These are phyloP conservation scores for Sebastes trivittatus DNA, from an alignment of 2,797 vertebrate genomes.

Conservation along the genomic window DNA sequence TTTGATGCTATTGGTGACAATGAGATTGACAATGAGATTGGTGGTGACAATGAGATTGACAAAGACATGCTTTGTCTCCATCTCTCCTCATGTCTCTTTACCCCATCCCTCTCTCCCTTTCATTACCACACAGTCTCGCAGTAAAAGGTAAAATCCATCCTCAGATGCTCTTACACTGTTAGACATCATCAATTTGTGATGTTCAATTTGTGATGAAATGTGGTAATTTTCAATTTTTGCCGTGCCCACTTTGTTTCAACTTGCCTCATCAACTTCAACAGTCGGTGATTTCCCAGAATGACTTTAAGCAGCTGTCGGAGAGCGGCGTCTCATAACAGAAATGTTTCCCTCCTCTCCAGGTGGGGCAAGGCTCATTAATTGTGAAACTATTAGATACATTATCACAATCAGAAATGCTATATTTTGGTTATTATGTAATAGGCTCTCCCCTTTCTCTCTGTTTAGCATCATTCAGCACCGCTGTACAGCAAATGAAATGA, in stretches of 20 bases:
- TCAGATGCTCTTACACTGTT: slow-evolving; percentile 13
- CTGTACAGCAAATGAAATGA: not conserved
- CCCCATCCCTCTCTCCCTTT: not conserved
- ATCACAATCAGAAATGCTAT: slow-evolving; percentile 34
- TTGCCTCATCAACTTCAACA: slow-evolving; percentile 47
- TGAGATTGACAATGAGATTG: slow-evolving; percentile 14
- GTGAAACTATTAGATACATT: slow-evolving; percentile 16
- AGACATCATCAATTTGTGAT: slow-evolving; percentile 21
- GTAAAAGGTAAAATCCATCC: not conserved
- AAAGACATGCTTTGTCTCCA: slow-evolving; percentile 1
- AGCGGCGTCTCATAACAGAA: slow-evolving; percentile 12
- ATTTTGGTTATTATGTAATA: slow-evolving; percentile 21
- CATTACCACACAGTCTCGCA: not conserved
- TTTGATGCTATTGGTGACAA: slow-evolving; percentile 13
- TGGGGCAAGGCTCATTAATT: slow-evolving; percentile 38
- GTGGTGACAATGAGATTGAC: slow-evolving; percentile 11
- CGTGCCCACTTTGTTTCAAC: slow-evolving; percentile 31
- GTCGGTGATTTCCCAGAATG: slow-evolving; percentile 46
- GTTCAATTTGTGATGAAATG: slow-evolving; percentile 33
- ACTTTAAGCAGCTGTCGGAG: slow-evolving; percentile 36
- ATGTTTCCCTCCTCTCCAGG: slow-evolving; percentile 20
- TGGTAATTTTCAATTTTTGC: slow-evolving; percentile 17
- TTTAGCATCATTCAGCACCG: not conserved
- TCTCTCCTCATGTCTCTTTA: not conserved
- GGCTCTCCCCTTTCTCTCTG: not conserved